Percentiles rank a stretch among this genome's conserved stretches.
phyloP scores from a whole-genome alignment of 2,888 invertebrate genomes.

The Xestia sexstrigata region DNA sequence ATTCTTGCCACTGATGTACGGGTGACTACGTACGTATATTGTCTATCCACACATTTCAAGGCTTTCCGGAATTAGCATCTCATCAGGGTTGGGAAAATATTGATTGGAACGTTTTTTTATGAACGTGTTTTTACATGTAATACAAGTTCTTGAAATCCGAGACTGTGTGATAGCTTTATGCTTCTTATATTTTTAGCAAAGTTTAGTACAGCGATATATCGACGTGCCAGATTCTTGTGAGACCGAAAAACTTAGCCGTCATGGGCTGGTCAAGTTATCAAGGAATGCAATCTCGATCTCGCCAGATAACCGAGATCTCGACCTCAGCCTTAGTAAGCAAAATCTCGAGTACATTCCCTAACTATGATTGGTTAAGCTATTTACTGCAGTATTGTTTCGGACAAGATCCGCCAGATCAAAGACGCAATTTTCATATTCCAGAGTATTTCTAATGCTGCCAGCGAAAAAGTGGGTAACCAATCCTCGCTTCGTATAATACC shows the following conservation, averaged over 20 bases:
- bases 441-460: background rate
- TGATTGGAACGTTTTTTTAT: background rate
- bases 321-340: background rate
- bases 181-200: background rate
- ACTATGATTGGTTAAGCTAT: background rate
- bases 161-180: background rate
- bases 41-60: background rate
- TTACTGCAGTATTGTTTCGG: background rate
- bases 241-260: background rate
- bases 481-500: background rate
- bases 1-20: background rate
- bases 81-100: background rate
- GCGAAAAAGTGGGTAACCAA: conserved; percentile 2
- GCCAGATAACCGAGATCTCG: background rate
- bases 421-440: background rate
- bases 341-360: background rate
- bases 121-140: background rate
- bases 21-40: background rate
- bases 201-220: background rate
- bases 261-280: too few species aligned
- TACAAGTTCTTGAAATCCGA: background rate
- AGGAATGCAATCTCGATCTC: background rate
- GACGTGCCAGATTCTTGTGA: background rate
- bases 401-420: background rate
- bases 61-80: background rate